Conservation (phyloP, 2,888 invertebrate species). For the Disparrhopalites patrizii region DNA sequence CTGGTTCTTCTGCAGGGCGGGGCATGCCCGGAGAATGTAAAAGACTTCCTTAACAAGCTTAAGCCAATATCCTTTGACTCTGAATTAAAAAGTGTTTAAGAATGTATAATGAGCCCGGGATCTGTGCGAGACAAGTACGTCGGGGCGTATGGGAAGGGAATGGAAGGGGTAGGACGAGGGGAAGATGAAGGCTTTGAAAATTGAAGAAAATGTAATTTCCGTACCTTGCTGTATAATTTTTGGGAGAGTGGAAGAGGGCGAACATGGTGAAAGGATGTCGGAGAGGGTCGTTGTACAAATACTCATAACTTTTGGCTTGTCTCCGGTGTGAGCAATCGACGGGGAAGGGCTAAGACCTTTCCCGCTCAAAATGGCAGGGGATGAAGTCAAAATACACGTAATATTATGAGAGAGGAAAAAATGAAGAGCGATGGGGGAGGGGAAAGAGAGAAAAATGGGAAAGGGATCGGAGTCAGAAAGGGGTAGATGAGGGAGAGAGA, state of each 20-base stretch:
- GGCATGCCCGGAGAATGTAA: background rate
- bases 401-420: background rate
- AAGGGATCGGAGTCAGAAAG: background rate
- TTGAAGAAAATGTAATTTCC: constrained; percentile 22
- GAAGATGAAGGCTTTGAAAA: constrained; percentile 13
- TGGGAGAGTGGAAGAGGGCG: background rate
- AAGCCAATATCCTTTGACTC: constrained; percentile 2
- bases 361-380: too few species aligned
- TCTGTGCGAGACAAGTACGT: too few species aligned
- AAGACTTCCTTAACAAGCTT: background rate
- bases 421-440: background rate
- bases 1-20: too few species aligned
- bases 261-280: too few species aligned
- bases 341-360: too few species aligned
- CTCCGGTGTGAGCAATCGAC: too few species aligned
- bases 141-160: background rate
- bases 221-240: constrained; percentile 13
- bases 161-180: background rate
- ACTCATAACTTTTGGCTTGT: too few species aligned
- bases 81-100: constrained; percentile 1
- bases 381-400: too few species aligned
- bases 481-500: background rate
- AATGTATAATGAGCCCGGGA: too few species aligned
- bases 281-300: too few species aligned
- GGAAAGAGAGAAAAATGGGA: background rate